Base-by-base conservation (phyloP, 1,140 invertebrate genomes). In the Sycobia sp. region DNA sequence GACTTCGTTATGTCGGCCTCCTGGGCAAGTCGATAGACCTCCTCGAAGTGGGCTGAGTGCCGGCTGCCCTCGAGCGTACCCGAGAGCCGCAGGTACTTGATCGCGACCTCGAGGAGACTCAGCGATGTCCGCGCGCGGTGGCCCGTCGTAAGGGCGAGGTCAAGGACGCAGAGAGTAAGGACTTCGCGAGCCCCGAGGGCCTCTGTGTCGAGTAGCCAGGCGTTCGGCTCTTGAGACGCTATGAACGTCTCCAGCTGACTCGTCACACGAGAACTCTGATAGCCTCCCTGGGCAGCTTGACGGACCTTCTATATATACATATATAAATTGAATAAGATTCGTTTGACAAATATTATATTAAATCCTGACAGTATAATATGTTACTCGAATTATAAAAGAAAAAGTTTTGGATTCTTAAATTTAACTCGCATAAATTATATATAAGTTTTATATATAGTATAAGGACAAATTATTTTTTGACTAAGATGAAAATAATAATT, bases 241-340 rank as follows among this genome's bases (percentile, higher is more conserved):
- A 80, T 36, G 38, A 79, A 78, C 23, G 76, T 78, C 49, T 80
- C 77, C 2, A 80, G 57, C 57, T 74, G 71, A 34, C 69, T 71
- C 7, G 76, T 70, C 4, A 73, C 61, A 20, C 70, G 72, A 1
- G 73, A 75, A 7, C 70, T 68, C 16, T 74, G 67, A 44, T 75
- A 69, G 38, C 75, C 73, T 39, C 69, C 76, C 43, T 72, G 67
- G 8, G 69, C 71, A 23, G 68, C 74, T 55, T 69, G 65, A 36
- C 75, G 73, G 57, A 80, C 71, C 25, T 74, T 76, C 77, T 79
- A 13, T 27, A 7, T 32, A 32, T n/a, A n/a, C n/a, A n/a, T n/a
- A n/a, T n/a, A n/a, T n/a, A n/a, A n/a, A n/a, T n/a, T n/a, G n/a
- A n/a, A n/a, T n/a, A n/a, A n/a, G n/a, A n/a, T n/a, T n/a, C n/a